These are phyloP conservation scores for Aspidiotus rigidus DNA, from an alignment of 2,888 invertebrate species.

Conservation along the genomic window DNA sequence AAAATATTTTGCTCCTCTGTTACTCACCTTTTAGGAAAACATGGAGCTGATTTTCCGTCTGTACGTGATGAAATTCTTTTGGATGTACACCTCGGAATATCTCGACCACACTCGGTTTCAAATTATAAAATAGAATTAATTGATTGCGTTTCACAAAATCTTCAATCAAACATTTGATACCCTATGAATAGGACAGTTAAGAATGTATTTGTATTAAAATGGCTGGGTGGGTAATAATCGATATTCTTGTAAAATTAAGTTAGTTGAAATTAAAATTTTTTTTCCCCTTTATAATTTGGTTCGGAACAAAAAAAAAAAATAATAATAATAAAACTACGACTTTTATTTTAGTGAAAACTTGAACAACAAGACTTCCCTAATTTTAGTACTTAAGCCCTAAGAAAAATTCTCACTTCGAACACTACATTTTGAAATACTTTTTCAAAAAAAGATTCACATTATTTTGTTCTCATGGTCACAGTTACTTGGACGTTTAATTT, in stretches of 20 bases:
- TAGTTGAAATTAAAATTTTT: no score
- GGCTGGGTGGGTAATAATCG: no score
- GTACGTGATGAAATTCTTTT: slow-evolving; percentile 49
- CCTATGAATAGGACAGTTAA: slow-evolving; percentile 45
- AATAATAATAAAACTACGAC: neutral
- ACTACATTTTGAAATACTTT: no score
- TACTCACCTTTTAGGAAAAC: slow-evolving; percentile 47
- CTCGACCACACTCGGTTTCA: slow-evolving; percentile 51
- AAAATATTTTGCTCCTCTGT: neutral
- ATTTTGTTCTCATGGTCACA: no score
- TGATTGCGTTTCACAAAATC: slow-evolving; percentile 52
- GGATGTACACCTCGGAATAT: slow-evolving; percentile 53
- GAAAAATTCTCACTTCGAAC: no score
- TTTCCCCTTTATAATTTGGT: no score
- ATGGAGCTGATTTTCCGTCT: slow-evolving; percentile 49
- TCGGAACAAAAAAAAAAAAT: slow-evolving; percentile 1
- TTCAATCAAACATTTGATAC: slow-evolving; percentile 52
- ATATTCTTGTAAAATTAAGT: neutral
- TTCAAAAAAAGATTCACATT: no score
- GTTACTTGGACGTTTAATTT: no score
- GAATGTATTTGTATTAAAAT: neutral
- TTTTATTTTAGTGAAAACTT: neutral
- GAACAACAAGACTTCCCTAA: no score
- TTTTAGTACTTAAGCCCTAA: no score
- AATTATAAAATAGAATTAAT: slow-evolving; percentile 50